Conservation (phyloP, 2,888 invertebrate genomes). For the Drosophila kuntzei region DNA sequence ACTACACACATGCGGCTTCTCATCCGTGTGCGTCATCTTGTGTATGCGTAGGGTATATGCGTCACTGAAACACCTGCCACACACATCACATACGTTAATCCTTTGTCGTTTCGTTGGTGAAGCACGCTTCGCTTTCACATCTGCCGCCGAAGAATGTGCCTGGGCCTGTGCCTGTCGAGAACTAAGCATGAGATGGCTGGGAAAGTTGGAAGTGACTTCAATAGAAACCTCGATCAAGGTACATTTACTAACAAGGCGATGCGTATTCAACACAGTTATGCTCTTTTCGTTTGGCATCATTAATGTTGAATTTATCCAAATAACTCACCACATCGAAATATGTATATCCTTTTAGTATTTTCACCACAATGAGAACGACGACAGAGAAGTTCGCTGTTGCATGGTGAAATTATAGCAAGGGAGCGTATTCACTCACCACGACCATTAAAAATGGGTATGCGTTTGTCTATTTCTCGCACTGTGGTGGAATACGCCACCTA, state of each 20-base stretch:
- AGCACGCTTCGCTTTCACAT: background rate
- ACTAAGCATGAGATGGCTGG: background rate
- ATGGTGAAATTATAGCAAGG: too few species aligned
- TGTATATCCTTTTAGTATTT: too few species aligned
- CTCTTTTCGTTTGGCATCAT: too few species aligned
- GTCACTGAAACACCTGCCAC: slow-evolving; percentile 71
- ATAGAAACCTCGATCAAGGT: background rate
- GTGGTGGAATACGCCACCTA: too few species aligned
- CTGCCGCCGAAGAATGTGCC: background rate
- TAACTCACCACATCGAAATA: too few species aligned
- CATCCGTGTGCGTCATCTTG: slow-evolving; percentile 81
- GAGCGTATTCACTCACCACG: too few species aligned
- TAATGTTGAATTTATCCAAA: too few species aligned
- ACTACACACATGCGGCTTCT: slow-evolving; percentile 75
- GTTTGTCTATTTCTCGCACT: too few species aligned
- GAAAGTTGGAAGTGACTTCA: background rate
- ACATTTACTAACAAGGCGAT: background rate
- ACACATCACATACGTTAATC: slow-evolving; percentile 61
- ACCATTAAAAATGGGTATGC: too few species aligned
- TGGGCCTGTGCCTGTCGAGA: background rate
- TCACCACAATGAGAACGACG: too few species aligned
- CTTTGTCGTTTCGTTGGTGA: background rate
- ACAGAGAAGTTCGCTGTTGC: too few species aligned
- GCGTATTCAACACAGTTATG: too few species aligned
- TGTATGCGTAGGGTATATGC: slow-evolving; percentile 80